These are phyloP conservation scores for Elegia similella DNA, from an alignment of 2,888 invertebrate species.

Conservation along the genomic window DNA sequence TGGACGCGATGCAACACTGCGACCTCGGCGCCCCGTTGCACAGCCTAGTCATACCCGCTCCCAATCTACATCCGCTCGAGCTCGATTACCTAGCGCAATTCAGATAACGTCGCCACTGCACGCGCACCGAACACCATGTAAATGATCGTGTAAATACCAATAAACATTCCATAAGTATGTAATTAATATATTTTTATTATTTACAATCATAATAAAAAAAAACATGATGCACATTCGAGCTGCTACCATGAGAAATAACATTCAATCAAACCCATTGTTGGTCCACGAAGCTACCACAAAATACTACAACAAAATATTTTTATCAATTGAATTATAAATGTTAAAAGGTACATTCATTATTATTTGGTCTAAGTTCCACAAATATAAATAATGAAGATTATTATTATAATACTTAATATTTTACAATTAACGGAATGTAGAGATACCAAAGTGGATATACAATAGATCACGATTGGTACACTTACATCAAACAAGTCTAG, in stretches of 20 bases:
- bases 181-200: slow-evolving; percentile 77
- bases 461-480: slow-evolving; percentile 65
- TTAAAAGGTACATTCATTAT: slow-evolving; percentile 82
- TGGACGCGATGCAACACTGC: slow-evolving; percentile 86
- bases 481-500: slow-evolving; percentile 74
- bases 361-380: slow-evolving; percentile 82
- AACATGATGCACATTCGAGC: slow-evolving; percentile 71
- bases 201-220: slow-evolving; percentile 74
- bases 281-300: slow-evolving; percentile 79
- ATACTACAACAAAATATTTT: slow-evolving; percentile 64
- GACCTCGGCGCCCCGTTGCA: slow-evolving; percentile 96
- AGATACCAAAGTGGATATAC: slow-evolving; percentile 70
- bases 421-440: slow-evolving; percentile 80
- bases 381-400: slow-evolving; percentile 76
- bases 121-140: slow-evolving; percentile 9
- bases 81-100: slow-evolving; percentile 91
- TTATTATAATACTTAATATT: slow-evolving; percentile 70
- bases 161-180: slow-evolving; percentile 52
- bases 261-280: slow-evolving; percentile 74
- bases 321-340: slow-evolving; percentile 69
- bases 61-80: slow-evolving; percentile 94
- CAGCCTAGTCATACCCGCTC: slow-evolving; percentile 94
- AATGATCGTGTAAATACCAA: slow-evolving; percentile 32
- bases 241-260: slow-evolving; percentile 68
- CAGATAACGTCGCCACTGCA: slow-evolving; percentile 42